Base-by-base conservation (phyloP, 2,113 vertebrate genomes). In the Laticauda laticaudata region DNA sequence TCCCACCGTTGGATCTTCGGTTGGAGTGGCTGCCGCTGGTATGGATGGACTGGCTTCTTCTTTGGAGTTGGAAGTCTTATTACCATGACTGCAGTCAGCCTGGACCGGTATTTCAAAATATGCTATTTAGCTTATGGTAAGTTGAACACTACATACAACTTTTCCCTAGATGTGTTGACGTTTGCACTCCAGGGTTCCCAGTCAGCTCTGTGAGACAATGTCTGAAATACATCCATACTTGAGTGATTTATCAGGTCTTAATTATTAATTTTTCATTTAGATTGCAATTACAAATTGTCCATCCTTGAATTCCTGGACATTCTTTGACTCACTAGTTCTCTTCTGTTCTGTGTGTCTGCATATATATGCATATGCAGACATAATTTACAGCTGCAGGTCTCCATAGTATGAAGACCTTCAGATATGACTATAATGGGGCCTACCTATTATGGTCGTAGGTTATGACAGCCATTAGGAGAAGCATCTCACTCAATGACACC, bases 61-160 rank as follows among this genome's bases (percentile, higher is more conserved):
- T 99, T 99, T 89, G 99, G 99, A 86, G 98, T 98, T 29, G 99
- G 98, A 23, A 99, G 99, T 95, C 98, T 99, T 75, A 99, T 98
- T 95, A 99, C 99, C 4, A 98, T 99, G 99, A 99, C 99, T 0
- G 97, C 98, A 86, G 98, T 99, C 96, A 99, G 99, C 97, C 96
- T 99, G 96, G 99, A 99, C 94, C 98, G 99, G 57, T 99, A 99
- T 95, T 96, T 99, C 64, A 99, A 99, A 97, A 99, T 99, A 97
- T 99, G 99, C 96, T 98, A 99, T 95, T 94, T 99, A 81, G 97
- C 97, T 94, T 99, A 99, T 0, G 99, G 99, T 99, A 97, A 93
- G 98, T 94, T 90, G 87, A 48, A 89, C 91, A 93, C 51, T 81
- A 81, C 21, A 43, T 21, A 81, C 2, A 43, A 81, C 75, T 81